phyloP scores from a whole-genome alignment of 2,797 vertebrate species.

The Manis pentadactyla region DNA sequence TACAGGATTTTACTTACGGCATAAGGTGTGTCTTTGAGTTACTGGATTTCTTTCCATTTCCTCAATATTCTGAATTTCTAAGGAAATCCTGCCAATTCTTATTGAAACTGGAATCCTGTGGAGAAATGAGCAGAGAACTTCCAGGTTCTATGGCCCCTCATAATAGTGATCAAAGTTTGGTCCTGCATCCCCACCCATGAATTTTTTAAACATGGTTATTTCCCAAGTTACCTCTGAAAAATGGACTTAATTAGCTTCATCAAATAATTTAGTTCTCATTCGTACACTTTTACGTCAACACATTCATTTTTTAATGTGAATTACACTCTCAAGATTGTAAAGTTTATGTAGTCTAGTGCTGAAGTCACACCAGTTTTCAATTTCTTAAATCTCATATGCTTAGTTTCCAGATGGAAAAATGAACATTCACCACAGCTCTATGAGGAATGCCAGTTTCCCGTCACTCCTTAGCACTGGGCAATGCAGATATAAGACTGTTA shows the following conservation, averaged over 20 bases:
- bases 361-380: constrained; percentile 61
- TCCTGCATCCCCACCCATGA: neutral
- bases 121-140: constrained; percentile 18
- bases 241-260: constrained; percentile 2
- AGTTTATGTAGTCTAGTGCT: neutral
- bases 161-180: neutral
- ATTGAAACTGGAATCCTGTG: constrained; percentile 50
- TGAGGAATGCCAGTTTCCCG: constrained; percentile 66
- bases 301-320: neutral
- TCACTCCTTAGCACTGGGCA: constrained; percentile 32
- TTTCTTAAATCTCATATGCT: constrained; percentile 46
- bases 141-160: constrained; percentile 33
- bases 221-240: neutral
- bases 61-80: constrained; percentile 69
- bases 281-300: constrained; percentile 21
- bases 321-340: constrained; percentile 3
- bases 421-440: constrained; percentile 62
- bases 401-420: constrained; percentile 78
- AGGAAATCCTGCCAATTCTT: constrained; percentile 45
- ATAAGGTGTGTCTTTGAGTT: constrained; percentile 47
- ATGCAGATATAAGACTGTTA: constrained; percentile 44
- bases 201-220: neutral
- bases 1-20: constrained; percentile 64
- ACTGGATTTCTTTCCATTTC: constrained; percentile 66
- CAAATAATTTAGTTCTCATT: neutral